Evolutionary conservation across 2,797 vertebrate species (phyloP).

Genomic region (Girardinus metallicus): DNA sequence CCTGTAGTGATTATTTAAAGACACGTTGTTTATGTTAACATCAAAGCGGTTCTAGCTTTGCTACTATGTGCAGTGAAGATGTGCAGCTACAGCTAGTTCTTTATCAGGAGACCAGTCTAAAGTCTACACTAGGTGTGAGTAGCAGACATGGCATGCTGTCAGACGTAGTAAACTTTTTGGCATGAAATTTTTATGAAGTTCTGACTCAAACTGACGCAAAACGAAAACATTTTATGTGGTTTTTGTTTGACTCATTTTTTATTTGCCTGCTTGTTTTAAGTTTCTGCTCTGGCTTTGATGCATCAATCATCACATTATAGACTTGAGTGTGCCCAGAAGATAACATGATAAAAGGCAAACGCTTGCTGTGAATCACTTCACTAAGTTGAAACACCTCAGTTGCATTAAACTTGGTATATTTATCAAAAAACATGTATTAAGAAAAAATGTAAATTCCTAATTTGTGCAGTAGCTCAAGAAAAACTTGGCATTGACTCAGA

Average conservation of each 20-base stretch:
- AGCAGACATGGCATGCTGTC: neutral
- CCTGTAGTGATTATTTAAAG: neutral
- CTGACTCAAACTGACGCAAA: neutral
- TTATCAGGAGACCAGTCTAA: neutral
- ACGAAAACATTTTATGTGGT: neutral
- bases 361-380: neutral
- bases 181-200: neutral
- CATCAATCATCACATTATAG: neutral
- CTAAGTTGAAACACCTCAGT: neutral
- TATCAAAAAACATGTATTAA: neutral
- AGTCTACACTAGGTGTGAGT: neutral
- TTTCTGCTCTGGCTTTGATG: neutral
- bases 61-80: neutral
- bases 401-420: neutral
- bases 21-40: neutral
- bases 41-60: neutral
- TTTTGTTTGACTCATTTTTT: neutral
- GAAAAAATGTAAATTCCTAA: neutral
- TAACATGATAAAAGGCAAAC: neutral
- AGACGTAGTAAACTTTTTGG: neutral
- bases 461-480: too few relatives aligned
- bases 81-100: neutral
- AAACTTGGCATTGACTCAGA: neutral
- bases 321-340: neutral
- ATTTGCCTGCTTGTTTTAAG: neutral